phyloP scores from a whole-genome alignment of 2,888 invertebrate species.

The Abrostola tripartita region DNA sequence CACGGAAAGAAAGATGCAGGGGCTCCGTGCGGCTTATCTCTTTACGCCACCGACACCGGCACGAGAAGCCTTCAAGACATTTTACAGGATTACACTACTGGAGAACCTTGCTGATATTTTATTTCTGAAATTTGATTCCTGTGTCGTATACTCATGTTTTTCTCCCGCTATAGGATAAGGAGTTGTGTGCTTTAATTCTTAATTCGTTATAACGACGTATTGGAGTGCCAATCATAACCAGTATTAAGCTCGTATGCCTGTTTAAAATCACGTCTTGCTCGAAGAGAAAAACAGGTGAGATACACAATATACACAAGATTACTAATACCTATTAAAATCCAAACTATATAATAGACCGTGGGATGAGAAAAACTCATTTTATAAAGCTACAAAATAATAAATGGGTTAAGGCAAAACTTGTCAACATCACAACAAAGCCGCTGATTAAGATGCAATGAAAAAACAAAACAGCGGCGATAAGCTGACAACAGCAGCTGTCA shows the following conservation, averaged over 20 bases:
- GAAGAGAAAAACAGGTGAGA: too few species aligned
- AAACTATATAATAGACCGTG: too few species aligned
- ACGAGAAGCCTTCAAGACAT: conserved; percentile 57
- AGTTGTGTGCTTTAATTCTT: too few species aligned
- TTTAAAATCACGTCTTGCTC: too few species aligned
- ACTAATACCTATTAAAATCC: too few species aligned
- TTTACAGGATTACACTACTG: conserved; percentile 58
- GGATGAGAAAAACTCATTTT: not conserved
- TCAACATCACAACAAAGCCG: not conserved
- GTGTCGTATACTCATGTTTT: too few species aligned
- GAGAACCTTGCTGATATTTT: conserved; percentile 23
- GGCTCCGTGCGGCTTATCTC: conserved; percentile 66
- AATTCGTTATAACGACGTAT: too few species aligned
- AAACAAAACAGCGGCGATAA: conserved; percentile 12
- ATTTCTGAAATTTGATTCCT: conserved; percentile 31
- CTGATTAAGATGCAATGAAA: not conserved
- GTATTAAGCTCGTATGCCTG: too few species aligned
- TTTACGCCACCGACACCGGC: conserved; percentile 58
- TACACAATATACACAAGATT: too few species aligned
- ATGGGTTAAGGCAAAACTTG: not conserved
- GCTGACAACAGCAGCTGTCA: conserved; percentile 19
- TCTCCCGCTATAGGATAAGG: too few species aligned
- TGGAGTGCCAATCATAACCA: too few species aligned
- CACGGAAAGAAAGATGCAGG: conserved; percentile 60
- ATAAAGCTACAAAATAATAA: not conserved